Conservation (phyloP, 2,888 invertebrate genomes). For the Xestia sexstrigata region DNA sequence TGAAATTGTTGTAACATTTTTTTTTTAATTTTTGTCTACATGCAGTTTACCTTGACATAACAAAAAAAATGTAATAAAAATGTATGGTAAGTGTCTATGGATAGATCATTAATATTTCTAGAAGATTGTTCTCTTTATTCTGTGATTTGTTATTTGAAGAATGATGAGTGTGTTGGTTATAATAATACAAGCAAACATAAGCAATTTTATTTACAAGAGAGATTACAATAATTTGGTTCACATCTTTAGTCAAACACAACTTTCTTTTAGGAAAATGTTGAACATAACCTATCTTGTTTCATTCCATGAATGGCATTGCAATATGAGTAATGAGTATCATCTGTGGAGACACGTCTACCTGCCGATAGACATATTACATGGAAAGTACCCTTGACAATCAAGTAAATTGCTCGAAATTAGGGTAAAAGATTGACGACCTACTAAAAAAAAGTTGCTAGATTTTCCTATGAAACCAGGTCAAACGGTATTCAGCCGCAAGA, state of each 20-base stretch:
- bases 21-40: too few species aligned
- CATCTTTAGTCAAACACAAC: not conserved
- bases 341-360: conserved; percentile 29
- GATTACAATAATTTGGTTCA: not conserved
- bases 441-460: conserved; percentile 46
- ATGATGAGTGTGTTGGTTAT: not conserved
- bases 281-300: conserved; percentile 51
- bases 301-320: conserved; percentile 54
- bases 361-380: conserved; percentile 25
- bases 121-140: not conserved
- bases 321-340: conserved; percentile 25
- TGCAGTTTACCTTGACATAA: conserved; percentile 18
- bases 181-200: not conserved
- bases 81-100: conserved; percentile 36
- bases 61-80: conserved; percentile 24
- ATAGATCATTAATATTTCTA: conserved; percentile 24
- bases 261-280: conserved; percentile 26
- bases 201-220: not conserved
- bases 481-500: conserved; percentile 34
- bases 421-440: conserved; percentile 34
- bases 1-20: too few species aligned
- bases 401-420: conserved; percentile 31
- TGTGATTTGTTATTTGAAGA: not conserved
- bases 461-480: conserved; percentile 62
- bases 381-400: conserved; percentile 24